These are phyloP conservation scores for Pseudopleuronectes americanus DNA, from an alignment of 2,797 vertebrate species.

Conservation along the genomic window DNA sequence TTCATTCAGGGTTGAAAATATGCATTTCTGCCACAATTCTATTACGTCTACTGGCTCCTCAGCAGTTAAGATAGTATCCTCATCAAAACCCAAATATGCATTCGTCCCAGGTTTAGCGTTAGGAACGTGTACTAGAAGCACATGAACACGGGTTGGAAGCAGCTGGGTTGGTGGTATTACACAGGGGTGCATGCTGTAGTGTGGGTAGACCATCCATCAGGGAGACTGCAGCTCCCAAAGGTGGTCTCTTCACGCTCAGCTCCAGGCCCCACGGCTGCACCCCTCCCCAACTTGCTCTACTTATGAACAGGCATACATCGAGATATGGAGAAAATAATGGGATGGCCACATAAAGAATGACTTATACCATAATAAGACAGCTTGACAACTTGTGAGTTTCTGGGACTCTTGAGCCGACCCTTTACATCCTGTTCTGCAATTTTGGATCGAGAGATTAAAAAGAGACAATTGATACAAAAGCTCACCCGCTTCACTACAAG, in stretches of 20 bases:
- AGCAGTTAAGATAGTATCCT: slow-evolving; percentile 14
- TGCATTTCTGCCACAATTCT: slow-evolving; percentile 20
- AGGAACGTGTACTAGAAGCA: slow-evolving; percentile 41
- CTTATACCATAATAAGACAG: not conserved
- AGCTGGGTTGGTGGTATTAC: slow-evolving; percentile 64
- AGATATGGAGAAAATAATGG: slow-evolving; percentile 1
- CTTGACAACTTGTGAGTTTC: not conserved
- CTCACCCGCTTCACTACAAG: not conserved
- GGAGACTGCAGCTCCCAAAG: slow-evolving; percentile 69
- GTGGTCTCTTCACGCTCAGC: slow-evolving; percentile 34
- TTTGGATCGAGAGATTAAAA: not conserved
- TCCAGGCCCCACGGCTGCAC: slow-evolving; percentile 47
- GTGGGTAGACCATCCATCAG: slow-evolving; percentile 74
- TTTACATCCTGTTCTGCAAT: not conserved
- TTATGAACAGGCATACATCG: slow-evolving; percentile 41
- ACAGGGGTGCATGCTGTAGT: slow-evolving; percentile 36
- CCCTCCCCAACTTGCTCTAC: slow-evolving; percentile 46
- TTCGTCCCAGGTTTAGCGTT: slow-evolving; percentile 35
- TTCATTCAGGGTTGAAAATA: slow-evolving; percentile 31
- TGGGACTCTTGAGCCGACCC: not conserved
- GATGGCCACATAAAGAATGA: not conserved
- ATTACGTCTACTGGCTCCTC: slow-evolving; percentile 20
- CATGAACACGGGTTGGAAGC: slow-evolving; percentile 43
- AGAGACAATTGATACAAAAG: not conserved
- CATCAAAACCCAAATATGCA: slow-evolving; percentile 31